Evolutionary conservation across 2,113 vertebrate species (phyloP), one percentile per base, ranked within the genome.

Genomic region (Cavia porcellus): DNA sequence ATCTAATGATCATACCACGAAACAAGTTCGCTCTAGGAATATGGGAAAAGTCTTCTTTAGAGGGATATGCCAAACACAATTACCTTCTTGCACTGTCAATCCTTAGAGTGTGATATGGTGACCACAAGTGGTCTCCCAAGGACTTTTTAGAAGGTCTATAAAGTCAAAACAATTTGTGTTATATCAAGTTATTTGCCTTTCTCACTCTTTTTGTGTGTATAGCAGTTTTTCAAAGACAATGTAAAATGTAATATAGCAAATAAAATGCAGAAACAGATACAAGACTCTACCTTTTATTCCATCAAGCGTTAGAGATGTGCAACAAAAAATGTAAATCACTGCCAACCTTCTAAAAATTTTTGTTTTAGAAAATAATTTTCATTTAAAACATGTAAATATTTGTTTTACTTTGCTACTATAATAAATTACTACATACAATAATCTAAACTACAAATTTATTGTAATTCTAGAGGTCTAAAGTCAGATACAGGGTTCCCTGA

Each of bases 61-160:
- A 38, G 5, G 22, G 1, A 20, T 42, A 42, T 59, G 1, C 7
- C 35, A 81, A 70, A 86, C 77, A 38, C 64, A 79, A 9, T 93
- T 96, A 86, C 79, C 92, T 96, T 91, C 92, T 95, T 90, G 96
- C 50, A 57, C 91, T 92, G 91, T 20, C 32, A 95, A 92, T 97
- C 97, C 96, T 97, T 97, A 98, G 86, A 96, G 22, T 89, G 17
- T 62, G 32, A 3, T 77, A 72, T 47, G 32, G 20, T 52, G 19
- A 86, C 5, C 25, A 11, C 24, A 38, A 38, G 6, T 22, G 42
- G 14, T 57, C 8, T n/a, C 45, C 25, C 7, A 68, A 45, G 19
- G 84, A 61, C 35, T 25, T 92, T 83, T 82, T 64, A 86, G 64
- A 82, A 86, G 5, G 11, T 35, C 47, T 22, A 4, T 52, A 45